Evolutionary conservation across 1,140 invertebrate genomes (phyloP).

Genomic region (Apocrypta bakeri): DNA sequence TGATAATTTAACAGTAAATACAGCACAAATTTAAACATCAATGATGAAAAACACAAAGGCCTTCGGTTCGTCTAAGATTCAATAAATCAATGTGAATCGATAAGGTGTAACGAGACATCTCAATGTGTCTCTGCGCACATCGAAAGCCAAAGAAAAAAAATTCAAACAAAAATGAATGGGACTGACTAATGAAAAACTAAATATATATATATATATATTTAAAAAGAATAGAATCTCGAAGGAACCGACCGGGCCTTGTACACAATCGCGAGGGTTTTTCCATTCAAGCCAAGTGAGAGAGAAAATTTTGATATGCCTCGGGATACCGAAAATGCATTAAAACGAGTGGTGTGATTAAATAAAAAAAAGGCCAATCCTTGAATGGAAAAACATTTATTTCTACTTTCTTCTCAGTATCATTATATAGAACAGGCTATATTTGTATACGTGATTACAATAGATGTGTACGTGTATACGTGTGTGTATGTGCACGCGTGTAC

Average conservation of each 20-base stretch:
- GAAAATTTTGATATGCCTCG: conserved; percentile 64
- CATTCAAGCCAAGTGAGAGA: conserved; percentile 73
- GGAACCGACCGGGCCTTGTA: neutral
- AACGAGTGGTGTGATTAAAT: conserved; percentile 68
- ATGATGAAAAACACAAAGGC: neutral
- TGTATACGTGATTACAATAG: conserved; percentile 49
- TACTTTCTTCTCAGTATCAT: conserved; percentile 64
- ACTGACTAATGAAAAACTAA: neutral
- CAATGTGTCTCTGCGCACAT: too few relatives aligned
- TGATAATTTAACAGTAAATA: neutral
- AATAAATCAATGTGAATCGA: neutral
- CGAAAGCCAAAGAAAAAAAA: neutral
- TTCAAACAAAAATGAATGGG: neutral
- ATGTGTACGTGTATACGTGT: conserved; percentile 7
- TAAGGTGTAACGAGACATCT: too few relatives aligned
- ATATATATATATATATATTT: neutral
- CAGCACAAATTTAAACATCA: neutral
- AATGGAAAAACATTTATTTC: conserved; percentile 75
- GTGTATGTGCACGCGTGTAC: too few relatives aligned
- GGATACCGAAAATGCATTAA: conserved; percentile 61
- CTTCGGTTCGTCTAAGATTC: neutral
- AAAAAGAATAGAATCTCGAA: neutral
- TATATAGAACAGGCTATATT: conserved; percentile 50
- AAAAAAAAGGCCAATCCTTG: conserved; percentile 71
- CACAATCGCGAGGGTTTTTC: conserved; percentile 64